These are phyloP conservation scores for Parus major DNA, from an alignment of 2,113 vertebrate species.

Conservation along the genomic window DNA sequence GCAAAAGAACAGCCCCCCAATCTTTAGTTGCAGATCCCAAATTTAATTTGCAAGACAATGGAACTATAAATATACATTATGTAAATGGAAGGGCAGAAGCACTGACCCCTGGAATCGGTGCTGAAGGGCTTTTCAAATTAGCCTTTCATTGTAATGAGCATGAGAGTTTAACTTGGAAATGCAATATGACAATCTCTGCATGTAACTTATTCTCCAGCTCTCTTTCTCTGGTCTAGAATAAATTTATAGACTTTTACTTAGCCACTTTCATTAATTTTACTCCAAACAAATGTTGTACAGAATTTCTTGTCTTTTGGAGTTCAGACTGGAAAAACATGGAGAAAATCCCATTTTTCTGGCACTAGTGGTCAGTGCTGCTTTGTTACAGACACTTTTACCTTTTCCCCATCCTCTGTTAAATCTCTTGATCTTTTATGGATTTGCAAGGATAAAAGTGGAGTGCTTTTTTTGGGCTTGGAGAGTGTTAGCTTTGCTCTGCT, in stretches of 20 bases:
- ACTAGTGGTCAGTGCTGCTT: background rate
- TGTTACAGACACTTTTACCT: background rate
- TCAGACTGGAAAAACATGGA: background rate
- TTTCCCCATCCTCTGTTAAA: background rate
- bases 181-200: background rate
- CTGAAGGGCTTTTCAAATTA: background rate
- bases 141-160: background rate
- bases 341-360: background rate
- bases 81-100: background rate
- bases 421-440: background rate
- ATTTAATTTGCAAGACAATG: background rate
- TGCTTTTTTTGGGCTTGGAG: background rate
- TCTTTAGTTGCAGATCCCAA: background rate
- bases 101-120: fast-evolving
- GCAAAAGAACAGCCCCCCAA: background rate
- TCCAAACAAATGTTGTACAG: background rate
- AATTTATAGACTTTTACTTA: background rate
- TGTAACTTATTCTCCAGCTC: background rate
- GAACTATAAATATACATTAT: background rate
- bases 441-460: background rate
- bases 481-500: background rate
- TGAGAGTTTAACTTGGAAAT: background rate
- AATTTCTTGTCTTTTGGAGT: background rate
- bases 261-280: background rate
- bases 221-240: background rate